Evolutionary conservation across 2,113 vertebrate genomes (phyloP), one percentile per base, ranked within the genome.

Genomic region (Kryptolebias marmoratus): DNA sequence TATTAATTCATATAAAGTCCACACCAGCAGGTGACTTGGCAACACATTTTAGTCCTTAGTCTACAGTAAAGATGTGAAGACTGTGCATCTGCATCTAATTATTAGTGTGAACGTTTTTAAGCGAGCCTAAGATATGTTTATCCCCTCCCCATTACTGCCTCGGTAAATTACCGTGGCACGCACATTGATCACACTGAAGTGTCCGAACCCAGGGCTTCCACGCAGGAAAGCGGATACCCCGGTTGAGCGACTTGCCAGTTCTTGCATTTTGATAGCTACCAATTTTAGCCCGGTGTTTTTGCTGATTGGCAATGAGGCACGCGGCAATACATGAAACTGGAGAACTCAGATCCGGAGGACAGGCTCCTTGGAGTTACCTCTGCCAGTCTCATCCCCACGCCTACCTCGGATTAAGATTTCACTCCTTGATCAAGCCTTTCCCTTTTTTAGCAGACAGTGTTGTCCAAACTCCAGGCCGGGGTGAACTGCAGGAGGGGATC

Each of bases 281-380:
- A 82, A 77, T 91, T 93, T 93, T 94, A 94, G 91, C 88, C 82
- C 16, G 83, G 84, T 87, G 90, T 91, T 94, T 92, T 87, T 84
- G 81, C 89, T 87, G 90, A 91, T 86, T 84, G 83, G 79, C 83
- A 80, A 85, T 72, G 32, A 68, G 77, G 82, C 82, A 86, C 65
- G 80, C 63, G 77, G 82, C 62, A 22, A 84, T 82, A 83, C 70
- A 71, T 74, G 91, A 91, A 90, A 93, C 71, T n/a, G 39, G 79
- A 93, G 45, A 71, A 73, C 65, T 79, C 58, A 81, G 81, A 92
- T 92, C 89, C 73, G 55, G 81, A 90, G 90, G 83, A 80, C 60
- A 69, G 72, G 72, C 79, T 85, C 87, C 79, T 90, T 83, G 87
- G 90, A 91, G 89, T 87, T 85, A 90, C 78, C 67, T 71, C 84